Conservation (phyloP, 1,140 invertebrate genomes). For the Cotesia vestalis region DNA sequence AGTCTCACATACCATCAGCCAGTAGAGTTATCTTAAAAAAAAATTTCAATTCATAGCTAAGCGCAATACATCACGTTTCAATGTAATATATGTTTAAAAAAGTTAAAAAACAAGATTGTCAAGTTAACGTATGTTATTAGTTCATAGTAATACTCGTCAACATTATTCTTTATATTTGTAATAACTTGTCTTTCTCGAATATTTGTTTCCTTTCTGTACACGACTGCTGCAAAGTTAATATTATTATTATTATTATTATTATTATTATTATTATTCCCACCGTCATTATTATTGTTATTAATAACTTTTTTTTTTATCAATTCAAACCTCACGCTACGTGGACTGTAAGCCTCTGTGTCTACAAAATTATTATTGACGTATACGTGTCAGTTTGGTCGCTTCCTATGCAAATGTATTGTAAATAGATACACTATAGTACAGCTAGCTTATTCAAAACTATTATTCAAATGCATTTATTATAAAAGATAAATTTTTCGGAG, state of each 20-base stretch:
- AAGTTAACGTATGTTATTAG: conserved; percentile 3
- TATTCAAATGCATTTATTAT: too few relatives aligned
- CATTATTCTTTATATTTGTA: conserved; percentile 13
- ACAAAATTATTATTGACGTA: conserved; percentile 16
- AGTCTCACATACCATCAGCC: not conserved
- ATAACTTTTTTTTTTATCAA: not conserved
- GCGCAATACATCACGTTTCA: not conserved
- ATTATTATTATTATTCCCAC: not conserved
- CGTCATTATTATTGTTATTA: not conserved
- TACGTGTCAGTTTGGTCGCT: conserved; percentile 1
- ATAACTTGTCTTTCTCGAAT: not conserved
- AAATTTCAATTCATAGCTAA: conserved; percentile 3
- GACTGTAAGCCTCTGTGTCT: conserved; percentile 11
- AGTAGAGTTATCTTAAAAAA: not conserved
- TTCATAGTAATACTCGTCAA: conserved; percentile 2
- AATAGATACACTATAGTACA: conserved; percentile 1
- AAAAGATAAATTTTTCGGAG: too few relatives aligned
- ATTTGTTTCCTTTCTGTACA: too few relatives aligned
- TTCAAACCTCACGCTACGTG: conserved; percentile 3
- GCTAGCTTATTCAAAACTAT: not conserved
- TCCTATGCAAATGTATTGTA: conserved; percentile 17
- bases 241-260: not conserved
- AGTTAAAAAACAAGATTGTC: conserved; percentile 11
- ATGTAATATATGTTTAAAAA: conserved; percentile 1
- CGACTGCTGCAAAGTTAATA: not conserved